These are phyloP conservation scores for Lissonota sp. DNA, from an alignment of 2,888 invertebrate genomes.

Conservation along the genomic window DNA sequence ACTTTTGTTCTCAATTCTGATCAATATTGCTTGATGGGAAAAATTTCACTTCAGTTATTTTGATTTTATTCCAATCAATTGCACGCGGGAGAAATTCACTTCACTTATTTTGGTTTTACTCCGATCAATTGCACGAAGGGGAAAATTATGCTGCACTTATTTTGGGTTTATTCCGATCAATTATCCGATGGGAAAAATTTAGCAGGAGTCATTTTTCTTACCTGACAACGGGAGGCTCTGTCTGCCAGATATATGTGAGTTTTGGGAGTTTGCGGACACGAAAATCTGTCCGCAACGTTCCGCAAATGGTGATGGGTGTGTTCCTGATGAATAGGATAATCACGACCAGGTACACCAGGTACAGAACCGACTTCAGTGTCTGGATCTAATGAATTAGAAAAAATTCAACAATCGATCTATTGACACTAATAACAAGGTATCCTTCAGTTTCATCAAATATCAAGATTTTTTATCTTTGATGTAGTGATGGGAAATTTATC, in stretches of 20 bases:
- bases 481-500: no score
- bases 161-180: background rate
- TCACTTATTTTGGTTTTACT: no score
- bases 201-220: slow-evolving; percentile 57
- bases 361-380: slow-evolving; percentile 69
- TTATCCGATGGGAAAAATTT: slow-evolving; percentile 1
- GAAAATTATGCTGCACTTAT: no score
- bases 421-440: no score
- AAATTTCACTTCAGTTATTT: no score
- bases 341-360: slow-evolving; percentile 76
- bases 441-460: no score
- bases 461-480: no score
- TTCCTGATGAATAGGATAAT: slow-evolving; percentile 75
- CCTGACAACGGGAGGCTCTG: slow-evolving; percentile 77
- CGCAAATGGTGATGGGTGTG: slow-evolving; percentile 66
- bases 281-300: slow-evolving; percentile 69
- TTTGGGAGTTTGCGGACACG: slow-evolving; percentile 70
- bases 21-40: no score
- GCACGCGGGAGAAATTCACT: no score
- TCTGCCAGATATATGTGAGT: slow-evolving; percentile 77
- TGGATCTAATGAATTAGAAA: slow-evolving; percentile 58
- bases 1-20: no score
- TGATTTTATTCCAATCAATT: no score
- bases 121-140: no score
- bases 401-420: slow-evolving; percentile 19